phyloP scores from a whole-genome alignment of 2,888 invertebrate species.

The Sicus ferrugineus region DNA sequence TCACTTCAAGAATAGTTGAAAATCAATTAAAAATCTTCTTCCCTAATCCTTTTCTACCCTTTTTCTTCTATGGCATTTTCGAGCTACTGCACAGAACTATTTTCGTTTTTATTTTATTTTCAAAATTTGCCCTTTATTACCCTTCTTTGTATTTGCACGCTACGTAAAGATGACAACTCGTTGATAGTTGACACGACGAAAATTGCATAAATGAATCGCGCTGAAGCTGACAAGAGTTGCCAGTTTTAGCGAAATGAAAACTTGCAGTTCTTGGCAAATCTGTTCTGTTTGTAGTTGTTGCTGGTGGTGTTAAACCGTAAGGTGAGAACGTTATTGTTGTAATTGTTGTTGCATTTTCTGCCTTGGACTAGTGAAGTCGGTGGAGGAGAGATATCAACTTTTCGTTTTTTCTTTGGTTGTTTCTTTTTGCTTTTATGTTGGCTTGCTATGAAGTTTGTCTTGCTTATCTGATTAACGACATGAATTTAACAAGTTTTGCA shows the following conservation, averaged over 20 bases:
- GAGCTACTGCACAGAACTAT: neutral
- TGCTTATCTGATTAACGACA: constrained; percentile 31
- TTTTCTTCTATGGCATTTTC: neutral
- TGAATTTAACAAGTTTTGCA: constrained; percentile 31
- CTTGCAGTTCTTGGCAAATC: neutral
- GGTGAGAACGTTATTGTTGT: neutral
- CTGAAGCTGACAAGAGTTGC: constrained; percentile 21
- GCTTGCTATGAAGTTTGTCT: too few species aligned
- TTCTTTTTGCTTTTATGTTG: neutral
- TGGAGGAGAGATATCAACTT: neutral
- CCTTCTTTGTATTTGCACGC: neutral
- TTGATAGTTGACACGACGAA: constrained; percentile 44
- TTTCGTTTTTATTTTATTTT: neutral
- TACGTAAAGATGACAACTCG: constrained; percentile 42
- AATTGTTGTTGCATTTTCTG: neutral
- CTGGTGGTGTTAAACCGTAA: constrained; percentile 22
- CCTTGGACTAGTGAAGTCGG: neutral
- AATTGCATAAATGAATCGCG: constrained; percentile 28
- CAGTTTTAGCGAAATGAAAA: constrained; percentile 10
- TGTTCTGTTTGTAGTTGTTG: neutral
- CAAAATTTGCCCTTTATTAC: neutral
- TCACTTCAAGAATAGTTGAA: neutral
- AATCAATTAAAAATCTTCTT: constrained; percentile 22
- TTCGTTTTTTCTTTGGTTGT: neutral
- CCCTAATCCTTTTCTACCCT: neutral